phyloP scores from a whole-genome alignment of 2,113 vertebrate species.

The Ochotona curzoniae region DNA sequence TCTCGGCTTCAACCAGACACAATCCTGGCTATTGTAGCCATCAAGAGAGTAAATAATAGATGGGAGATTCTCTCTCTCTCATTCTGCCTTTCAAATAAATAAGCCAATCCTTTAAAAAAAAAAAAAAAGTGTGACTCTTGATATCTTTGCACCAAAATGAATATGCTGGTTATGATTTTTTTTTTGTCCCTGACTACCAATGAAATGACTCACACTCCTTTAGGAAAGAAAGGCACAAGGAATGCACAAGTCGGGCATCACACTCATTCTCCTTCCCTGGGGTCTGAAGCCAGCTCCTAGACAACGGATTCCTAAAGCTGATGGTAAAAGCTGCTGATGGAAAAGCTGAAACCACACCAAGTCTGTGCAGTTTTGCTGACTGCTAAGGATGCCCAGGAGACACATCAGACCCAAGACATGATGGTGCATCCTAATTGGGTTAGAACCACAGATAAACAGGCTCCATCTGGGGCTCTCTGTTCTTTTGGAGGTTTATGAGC shows the following conservation, averaged over 20 bases:
- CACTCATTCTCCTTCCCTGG: conserved; percentile 12
- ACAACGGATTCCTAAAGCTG: conserved; percentile 68
- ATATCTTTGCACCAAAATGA: too few species aligned
- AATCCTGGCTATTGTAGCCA: too few species aligned
- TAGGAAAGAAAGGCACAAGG: conserved; percentile 23
- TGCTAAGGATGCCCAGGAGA: conserved; percentile 65
- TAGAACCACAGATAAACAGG: conserved; percentile 78
- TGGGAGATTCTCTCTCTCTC: too few species aligned
- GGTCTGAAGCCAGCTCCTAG: conserved; percentile 58
- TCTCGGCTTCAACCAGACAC: too few species aligned
- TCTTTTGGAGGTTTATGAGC: neutral
- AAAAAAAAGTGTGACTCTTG: too few species aligned
- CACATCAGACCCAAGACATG: conserved; percentile 59
- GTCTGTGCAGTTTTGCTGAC: conserved; percentile 48
- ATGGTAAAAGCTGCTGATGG: conserved; percentile 75
- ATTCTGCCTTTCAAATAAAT: too few species aligned
- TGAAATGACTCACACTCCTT: neutral
- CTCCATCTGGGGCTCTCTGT: conserved; percentile 70
- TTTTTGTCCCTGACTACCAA: neutral
- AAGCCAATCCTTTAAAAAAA: too few species aligned
- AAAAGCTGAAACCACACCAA: conserved; percentile 63
- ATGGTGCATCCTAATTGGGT: conserved; percentile 80
- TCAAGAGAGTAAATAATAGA: too few species aligned
- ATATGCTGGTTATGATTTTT: too few species aligned
- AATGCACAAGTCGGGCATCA: neutral